Percentiles rank a stretch among this genome's conserved stretches.
phyloP scores from a whole-genome alignment of 2,113 vertebrate species.

The Lethenteron reissneri region DNA sequence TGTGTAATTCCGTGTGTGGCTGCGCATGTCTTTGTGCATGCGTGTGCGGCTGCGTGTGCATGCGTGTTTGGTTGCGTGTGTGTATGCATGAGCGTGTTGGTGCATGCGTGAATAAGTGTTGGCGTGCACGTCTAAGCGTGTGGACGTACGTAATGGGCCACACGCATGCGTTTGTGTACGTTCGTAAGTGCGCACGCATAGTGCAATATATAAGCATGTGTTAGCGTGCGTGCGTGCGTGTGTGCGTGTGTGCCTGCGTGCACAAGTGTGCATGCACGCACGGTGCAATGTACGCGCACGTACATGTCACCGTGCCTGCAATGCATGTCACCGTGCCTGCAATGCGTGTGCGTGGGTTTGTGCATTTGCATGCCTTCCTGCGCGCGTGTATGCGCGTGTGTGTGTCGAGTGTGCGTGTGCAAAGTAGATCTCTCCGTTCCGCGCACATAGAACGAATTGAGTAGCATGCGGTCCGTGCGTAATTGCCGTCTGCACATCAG shows the following conservation, averaged over 20 bases:
- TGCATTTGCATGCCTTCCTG: no score
- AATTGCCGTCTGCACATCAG: no score
- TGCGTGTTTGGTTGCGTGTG: not conserved
- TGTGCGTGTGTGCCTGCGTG: not conserved
- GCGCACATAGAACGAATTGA: no score
- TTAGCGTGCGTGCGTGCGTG: not conserved
- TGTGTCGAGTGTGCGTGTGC: no score
- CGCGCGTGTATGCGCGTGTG: no score
- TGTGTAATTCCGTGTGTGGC: not conserved
- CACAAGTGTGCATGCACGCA: no score
- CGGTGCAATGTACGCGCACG: no score
- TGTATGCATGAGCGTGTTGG: not conserved
- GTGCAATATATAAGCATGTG: not conserved
- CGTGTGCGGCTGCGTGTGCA: not conserved
- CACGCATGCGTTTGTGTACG: not conserved
- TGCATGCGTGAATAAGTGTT: not conserved
- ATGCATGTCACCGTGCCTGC: no score
- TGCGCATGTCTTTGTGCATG: not conserved
- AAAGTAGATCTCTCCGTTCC: no score
- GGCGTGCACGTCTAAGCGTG: not conserved
- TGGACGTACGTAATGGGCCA: not conserved
- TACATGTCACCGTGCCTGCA: no score
- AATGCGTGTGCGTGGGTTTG: no score
- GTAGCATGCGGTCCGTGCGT: no score
- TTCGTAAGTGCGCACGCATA: not conserved